phyloP scores from a whole-genome alignment of 1,140 invertebrate genomes.

The Centruroides vittatus region DNA sequence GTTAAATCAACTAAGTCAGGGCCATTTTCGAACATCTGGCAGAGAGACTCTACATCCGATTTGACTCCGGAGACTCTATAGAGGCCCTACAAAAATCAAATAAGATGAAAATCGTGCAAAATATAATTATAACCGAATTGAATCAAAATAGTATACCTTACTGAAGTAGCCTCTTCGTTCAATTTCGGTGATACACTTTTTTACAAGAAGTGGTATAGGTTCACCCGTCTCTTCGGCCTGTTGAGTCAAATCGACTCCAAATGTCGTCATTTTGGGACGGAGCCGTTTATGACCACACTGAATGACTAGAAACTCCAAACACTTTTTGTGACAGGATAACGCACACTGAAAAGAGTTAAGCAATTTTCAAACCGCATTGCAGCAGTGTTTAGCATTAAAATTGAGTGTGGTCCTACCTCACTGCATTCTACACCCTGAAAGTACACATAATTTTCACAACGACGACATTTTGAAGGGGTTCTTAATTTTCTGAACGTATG shows the following conservation, averaged over 20 bases:
- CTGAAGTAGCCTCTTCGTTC: neutral
- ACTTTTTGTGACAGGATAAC: slow-evolving; percentile 34
- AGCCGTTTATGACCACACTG: slow-evolving; percentile 30
- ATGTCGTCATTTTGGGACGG: slow-evolving; percentile 33
- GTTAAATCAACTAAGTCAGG: slow-evolving; percentile 36
- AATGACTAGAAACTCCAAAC: slow-evolving; percentile 30
- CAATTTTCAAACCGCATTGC: neutral
- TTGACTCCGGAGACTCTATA: slow-evolving; percentile 44
- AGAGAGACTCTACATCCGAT: slow-evolving; percentile 40
- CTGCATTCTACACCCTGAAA: slow-evolving; percentile 34
- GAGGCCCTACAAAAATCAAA: slow-evolving; percentile 32
- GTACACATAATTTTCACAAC: slow-evolving; percentile 17
- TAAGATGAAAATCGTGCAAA: too few relatives aligned
- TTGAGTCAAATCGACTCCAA: slow-evolving; percentile 38
- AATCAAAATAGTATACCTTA: too few relatives aligned
- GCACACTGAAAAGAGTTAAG: slow-evolving; percentile 27
- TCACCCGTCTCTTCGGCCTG: slow-evolving; percentile 31
- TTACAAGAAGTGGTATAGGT: slow-evolving; percentile 37
- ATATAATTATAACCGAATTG: too few relatives aligned
- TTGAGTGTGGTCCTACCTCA: slow-evolving; percentile 22
- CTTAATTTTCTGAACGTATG: slow-evolving; percentile 32
- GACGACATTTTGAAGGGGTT: slow-evolving; percentile 30
- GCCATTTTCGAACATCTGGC: slow-evolving; percentile 39
- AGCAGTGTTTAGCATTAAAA: neutral
- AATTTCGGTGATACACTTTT: neutral